These are phyloP conservation scores for Macrophya annulata DNA, from an alignment of 2,888 invertebrate genomes.

Conservation along the genomic window DNA sequence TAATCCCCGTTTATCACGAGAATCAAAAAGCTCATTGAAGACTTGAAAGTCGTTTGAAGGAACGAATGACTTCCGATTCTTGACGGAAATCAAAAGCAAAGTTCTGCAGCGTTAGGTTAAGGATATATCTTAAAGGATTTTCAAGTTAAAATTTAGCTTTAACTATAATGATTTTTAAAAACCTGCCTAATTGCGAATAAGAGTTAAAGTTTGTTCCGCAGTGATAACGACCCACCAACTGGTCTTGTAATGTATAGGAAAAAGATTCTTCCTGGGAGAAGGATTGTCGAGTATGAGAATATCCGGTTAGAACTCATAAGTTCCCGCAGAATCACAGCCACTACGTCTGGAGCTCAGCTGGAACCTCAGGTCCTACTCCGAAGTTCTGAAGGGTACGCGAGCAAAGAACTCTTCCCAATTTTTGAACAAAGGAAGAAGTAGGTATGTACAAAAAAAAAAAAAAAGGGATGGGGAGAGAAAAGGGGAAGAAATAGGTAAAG, in stretches of 20 bases:
- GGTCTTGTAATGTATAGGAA: not conserved
- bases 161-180: not conserved
- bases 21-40: not conserved
- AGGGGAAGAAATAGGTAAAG: not conserved
- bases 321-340: not conserved
- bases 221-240: not conserved
- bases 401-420: slow-evolving; percentile 25
- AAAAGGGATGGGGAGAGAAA: not conserved
- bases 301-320: not conserved
- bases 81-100: not conserved
- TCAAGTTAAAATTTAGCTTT: not conserved
- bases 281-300: slow-evolving; percentile 15
- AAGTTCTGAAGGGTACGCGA: slow-evolving; percentile 35
- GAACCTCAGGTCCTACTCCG: not conserved
- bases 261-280: not conserved
- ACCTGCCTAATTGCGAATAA: not conserved
- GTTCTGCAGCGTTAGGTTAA: not conserved
- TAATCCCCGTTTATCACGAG: not conserved
- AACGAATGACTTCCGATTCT: slow-evolving; percentile 3
- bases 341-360: no score
- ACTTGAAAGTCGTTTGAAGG: not conserved
- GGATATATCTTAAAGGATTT: not conserved
- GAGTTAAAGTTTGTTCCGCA: not conserved
- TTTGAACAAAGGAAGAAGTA: not conserved
- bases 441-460: not conserved